These are phyloP conservation scores for Molossus molossus DNA, from an alignment of 2,797 vertebrate genomes.

Conservation along the genomic window DNA sequence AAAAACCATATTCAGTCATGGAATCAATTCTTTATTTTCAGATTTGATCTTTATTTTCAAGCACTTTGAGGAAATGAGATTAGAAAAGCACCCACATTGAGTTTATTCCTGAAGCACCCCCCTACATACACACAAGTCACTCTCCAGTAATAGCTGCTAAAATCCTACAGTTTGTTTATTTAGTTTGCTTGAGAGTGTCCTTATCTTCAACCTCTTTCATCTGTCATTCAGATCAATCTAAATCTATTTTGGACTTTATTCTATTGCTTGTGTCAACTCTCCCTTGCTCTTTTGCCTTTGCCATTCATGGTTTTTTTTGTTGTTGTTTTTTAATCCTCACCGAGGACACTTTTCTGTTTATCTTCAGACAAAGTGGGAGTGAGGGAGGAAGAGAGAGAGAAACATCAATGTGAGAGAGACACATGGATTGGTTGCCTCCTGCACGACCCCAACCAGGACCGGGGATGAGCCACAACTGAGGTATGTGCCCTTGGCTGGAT, in stretches of 20 bases:
- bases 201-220: slow-evolving; percentile 1
- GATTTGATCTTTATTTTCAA: slow-evolving; percentile 57
- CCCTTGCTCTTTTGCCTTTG: slow-evolving; percentile 31
- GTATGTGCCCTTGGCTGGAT: too few species aligned
- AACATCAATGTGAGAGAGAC: too few species aligned
- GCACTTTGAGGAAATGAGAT: background rate
- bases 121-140: background rate
- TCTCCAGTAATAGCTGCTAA: background rate
- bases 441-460: too few species aligned
- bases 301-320: background rate
- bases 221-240: background rate
- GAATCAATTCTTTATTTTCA: slow-evolving; percentile 10
- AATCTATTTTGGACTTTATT: background rate
- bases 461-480: too few species aligned
- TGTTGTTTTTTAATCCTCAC: too few species aligned
- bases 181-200: slow-evolving; percentile 3
- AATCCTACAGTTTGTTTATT: background rate
- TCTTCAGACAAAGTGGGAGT: too few species aligned
- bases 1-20: background rate
- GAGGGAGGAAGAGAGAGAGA: too few species aligned
- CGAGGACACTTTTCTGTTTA: too few species aligned
- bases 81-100: background rate
- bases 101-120: background rate
- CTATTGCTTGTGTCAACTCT: background rate
- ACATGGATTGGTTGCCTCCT: too few species aligned